These are phyloP conservation scores for Nowickia ferox DNA, from an alignment of 2,888 invertebrate genomes.

Conservation along the genomic window DNA sequence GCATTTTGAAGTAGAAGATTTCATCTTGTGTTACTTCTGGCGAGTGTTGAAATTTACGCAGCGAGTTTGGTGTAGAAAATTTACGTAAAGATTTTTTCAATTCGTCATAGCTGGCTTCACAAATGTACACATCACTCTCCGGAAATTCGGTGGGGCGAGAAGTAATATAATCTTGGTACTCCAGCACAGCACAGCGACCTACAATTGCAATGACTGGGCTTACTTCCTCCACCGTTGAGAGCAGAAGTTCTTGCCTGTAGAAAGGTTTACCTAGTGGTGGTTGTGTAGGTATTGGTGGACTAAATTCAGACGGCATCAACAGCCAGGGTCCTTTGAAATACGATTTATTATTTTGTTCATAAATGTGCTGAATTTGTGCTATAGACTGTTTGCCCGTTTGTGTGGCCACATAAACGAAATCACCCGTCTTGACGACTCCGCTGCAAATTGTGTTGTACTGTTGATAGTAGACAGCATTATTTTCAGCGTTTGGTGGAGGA, in stretches of 20 bases:
- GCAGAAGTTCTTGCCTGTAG: constrained; percentile 96
- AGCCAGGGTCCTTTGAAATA: constrained; percentile 98
- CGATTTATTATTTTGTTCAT: constrained; percentile 96
- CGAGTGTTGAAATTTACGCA: constrained; percentile 92
- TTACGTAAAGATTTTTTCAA: constrained; percentile 89
- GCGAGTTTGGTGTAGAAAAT: constrained; percentile 86
- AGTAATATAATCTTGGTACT: constrained; percentile 94
- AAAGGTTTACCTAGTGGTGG: constrained; percentile 91
- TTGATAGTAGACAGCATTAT: constrained; percentile 94
- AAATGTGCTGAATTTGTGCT: constrained; percentile 96
- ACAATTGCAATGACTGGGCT: constrained; percentile 95
- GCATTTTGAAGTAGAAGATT: constrained; percentile 89
- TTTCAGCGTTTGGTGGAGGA: constrained; percentile 87
- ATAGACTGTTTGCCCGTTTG: constrained; percentile 95
- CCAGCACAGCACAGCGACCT: constrained; percentile 95
- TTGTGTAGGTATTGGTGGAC: constrained; percentile 85
- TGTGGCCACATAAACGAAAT: constrained; percentile 97
- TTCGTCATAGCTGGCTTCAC: constrained; percentile 96
- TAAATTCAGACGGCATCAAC: constrained; percentile 92
- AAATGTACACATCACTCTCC: constrained; percentile 96
- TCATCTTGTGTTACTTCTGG: constrained; percentile 96
- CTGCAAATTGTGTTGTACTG: constrained; percentile 94
- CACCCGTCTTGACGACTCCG: constrained; percentile 93
- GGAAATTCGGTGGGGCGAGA: constrained; percentile 96
- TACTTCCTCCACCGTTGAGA: constrained; percentile 95